Evolutionary conservation across 2,113 vertebrate genomes (phyloP), one percentile per base, ranked within the genome.

Genomic region (Ammospiza nelsoni): DNA sequence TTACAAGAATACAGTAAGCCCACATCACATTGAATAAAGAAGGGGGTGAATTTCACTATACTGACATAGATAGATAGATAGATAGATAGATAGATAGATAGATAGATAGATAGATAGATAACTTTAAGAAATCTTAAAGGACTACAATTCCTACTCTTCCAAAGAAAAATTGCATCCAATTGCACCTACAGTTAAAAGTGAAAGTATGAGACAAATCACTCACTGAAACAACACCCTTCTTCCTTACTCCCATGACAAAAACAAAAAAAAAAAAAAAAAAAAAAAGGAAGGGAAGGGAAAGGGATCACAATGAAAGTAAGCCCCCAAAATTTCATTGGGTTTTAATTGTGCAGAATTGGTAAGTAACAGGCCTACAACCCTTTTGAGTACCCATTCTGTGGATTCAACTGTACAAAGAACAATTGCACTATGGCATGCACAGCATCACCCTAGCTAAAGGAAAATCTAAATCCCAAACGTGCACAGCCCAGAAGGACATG

Each of bases 151-250:
- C 22, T 59, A 74, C 22, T n/a, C 27, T 84, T 84, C 41, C 15
- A 79, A 91, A 86, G 46, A 76, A 86, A 89, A 82, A 76, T 13
- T 48, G 15, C 39, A 84, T 48, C 39, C 82, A 91, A 84, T 31
- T 63, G 33, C 44, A 80, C 17, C n/a, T 80, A 37, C 31, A 81
- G 66, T 84, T 87, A 94, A 84, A 97, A 92, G 75, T 71, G 71
- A 95, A 95, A 89, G 78, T 92, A 84, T 73, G 49, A 82, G 28
- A 89, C 28, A 4, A 78, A 76, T 87, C 68, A 81, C 24, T 68
- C 41, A 71, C 21, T 63, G 57, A 71, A 76, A 74, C 46, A 75
- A 18, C 37, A 91, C 8, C 9, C 20, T 20, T 63, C 63, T 86
- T 22, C 33, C 59, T 88, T 57, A 48, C 14, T 92, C 22, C 55